phyloP scores from a whole-genome alignment of 1,140 invertebrate species.

The Halesus radiatus region DNA sequence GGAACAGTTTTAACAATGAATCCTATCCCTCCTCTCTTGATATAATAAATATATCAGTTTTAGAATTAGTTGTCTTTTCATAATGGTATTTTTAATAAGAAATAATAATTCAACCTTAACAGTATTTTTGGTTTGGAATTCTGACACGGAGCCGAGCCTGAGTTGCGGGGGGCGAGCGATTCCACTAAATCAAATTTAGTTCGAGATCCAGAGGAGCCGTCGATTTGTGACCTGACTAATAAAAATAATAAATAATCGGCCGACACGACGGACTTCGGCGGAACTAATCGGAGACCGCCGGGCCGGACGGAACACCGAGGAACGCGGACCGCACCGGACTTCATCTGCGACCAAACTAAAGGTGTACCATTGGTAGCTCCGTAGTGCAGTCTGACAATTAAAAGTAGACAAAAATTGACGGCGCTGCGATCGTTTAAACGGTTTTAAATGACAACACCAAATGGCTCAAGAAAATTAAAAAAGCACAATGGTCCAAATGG shows the following conservation, averaged over 20 bases:
- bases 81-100: no score
- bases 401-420: no score
- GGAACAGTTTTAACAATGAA: no score
- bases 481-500: no score
- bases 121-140: neutral
- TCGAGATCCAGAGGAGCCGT: constrained; percentile 4
- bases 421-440: no score
- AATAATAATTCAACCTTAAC: neutral
- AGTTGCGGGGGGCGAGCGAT: constrained; percentile 3
- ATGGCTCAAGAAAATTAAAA: no score
- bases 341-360: neutral
- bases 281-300: constrained; percentile 24
- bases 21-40: no score
- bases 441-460: no score
- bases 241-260: constrained; percentile 17
- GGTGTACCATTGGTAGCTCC: no score
- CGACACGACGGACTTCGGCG: neutral
- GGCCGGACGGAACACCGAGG: neutral
- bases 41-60: no score
- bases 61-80: no score
- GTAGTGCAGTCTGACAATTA: no score
- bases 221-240: constrained; percentile 27
- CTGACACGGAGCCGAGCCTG: neutral
- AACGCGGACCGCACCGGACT: neutral
- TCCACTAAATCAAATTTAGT: constrained; percentile 33